Evolutionary conservation across 2,797 vertebrate genomes (phyloP), one percentile per base, ranked within the genome.

Genomic region (Erethizon dorsatum): DNA sequence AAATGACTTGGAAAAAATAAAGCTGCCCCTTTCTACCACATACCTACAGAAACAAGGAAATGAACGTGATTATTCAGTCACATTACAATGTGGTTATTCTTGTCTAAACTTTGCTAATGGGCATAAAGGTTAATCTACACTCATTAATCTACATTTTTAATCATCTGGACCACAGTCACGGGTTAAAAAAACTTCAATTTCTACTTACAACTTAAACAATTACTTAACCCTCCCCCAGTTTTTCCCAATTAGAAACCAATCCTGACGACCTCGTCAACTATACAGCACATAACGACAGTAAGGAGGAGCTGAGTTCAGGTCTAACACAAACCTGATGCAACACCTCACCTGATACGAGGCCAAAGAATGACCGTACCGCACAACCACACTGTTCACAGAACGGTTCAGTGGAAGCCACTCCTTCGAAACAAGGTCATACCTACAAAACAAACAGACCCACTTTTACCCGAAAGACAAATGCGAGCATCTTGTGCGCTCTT

Each of bases 331-430:
- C 14, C 28, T 78, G 52, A 78, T 52, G 54, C 33, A 77, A 92
- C 31, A 52, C 22, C 89, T 22, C 97, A 99, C 99, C 99, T 99
- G 97, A 26, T 99, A 93, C 4, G 99, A 97, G 0, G 99, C 99
- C 97, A 99, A 28, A 0, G 99, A 99, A 97, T 99, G 99, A 24
- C 99, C 99, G 0, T 99, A 99, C 98, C 99, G 99, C 6, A 99
- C 99, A n/a, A 99, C 99, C 6, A 99, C 98, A 0, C 98, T 98
- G 98, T 99, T 99, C 96, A 99, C 99, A 0, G 99, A 99, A 83
- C 13, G 98, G 96, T 99, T 99, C 59, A 99, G 98, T 41, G 98
- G 96, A 97, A 99, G 98, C 99, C 99, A 99, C 96, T 99, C 98
- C 94, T 98, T 98, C 94, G 98, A 99, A 95, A 98, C 98, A 59